Base-by-base conservation (phyloP, 2,797 vertebrate genomes). In the Brachymystax lenok region DNA sequence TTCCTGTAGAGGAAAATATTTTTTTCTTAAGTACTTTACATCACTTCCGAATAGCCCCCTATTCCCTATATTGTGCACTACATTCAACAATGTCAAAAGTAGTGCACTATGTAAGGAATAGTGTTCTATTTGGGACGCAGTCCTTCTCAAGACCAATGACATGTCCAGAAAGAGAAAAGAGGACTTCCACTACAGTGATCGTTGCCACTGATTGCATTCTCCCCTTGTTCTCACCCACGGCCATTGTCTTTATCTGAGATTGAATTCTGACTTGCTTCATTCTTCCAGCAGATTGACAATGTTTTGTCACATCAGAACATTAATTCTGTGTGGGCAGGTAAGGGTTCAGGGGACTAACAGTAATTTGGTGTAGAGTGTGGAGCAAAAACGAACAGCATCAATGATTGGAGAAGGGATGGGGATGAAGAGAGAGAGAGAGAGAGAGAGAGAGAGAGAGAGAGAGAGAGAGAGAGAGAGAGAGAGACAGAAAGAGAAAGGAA, bases 211-310 rank as follows among this genome's bases (percentile, higher is more conserved):
- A 88, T 81, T 78, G 81, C 86, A 84, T 88, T 85, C 77, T 77
- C 80, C 81, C 73, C 59, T 10, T 24, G 40, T 63, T 12, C 21
- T 63, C 4, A 8, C n/a, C 59, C 21, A 5, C 10, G 59, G 88
- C 89, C 85, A 93, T 88, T 93, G 93, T 93, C 88, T 92, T 92
- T 90, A 82, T 92, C 90, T 82, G 80, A 92, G 88, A 94, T 91
- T 92, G 94, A 95, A 95, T 93, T 92, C 88, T 77, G 91, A 90
- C 88, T 85, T 79, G 71, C 84, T 92, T 93, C 82, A 88, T 95
- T 95, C 93, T 93, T 92, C 89, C 82, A 80, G 78, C 85, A 94
- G 91, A 93, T 87, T 91, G 92, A 94, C 89, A 94, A 92, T 92
- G 93, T 93, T 95, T 87, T 94, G 92, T 94, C 88, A 93, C 86